These are phyloP conservation scores for Eutrigla gurnardus DNA, from an alignment of 2,797 vertebrate species.

Conservation along the genomic window DNA sequence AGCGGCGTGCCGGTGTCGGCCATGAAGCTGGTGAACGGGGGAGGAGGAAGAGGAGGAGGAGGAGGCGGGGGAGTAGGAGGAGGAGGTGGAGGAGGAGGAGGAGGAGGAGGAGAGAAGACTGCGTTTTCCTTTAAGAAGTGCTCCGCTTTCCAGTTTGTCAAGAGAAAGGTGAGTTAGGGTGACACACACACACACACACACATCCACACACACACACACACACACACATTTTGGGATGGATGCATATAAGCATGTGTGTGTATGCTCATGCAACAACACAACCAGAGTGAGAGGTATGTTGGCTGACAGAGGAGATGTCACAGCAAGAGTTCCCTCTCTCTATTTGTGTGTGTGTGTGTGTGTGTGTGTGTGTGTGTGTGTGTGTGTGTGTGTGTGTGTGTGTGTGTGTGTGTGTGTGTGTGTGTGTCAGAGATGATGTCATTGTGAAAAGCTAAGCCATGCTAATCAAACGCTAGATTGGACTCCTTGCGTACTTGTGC, in stretches of 20 bases:
- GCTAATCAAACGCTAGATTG: slow-evolving; percentile 44
- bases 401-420: slow-evolving; percentile 25
- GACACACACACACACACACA: slow-evolving; percentile 7
- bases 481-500: slow-evolving; percentile 40
- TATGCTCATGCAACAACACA: slow-evolving; percentile 20
- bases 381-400: slow-evolving; percentile 21
- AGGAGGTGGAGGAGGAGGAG: slow-evolving; percentile 35
- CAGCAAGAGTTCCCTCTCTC: slow-evolving; percentile 42
- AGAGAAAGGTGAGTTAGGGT: slow-evolving; percentile 92
- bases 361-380: slow-evolving; percentile 26
- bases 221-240: slow-evolving; percentile 17
- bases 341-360: slow-evolving; percentile 16
- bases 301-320: slow-evolving; percentile 49
- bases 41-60: slow-evolving; percentile 62
- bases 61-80: slow-evolving; percentile 52
- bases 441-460: slow-evolving; percentile 53
- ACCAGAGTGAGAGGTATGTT: slow-evolving; percentile 17
- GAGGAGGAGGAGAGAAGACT: slow-evolving; percentile 82
- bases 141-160: slow-evolving; percentile 97
- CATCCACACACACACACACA: background rate
- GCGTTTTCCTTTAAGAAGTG: slow-evolving; percentile 97
- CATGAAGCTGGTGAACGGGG: slow-evolving; percentile 83
- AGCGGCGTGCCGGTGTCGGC: slow-evolving; percentile 80
- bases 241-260: slow-evolving; percentile 11
- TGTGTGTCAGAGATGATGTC: slow-evolving; percentile 75